phyloP scores from a whole-genome alignment of 1,140 invertebrate genomes.

The Solenopsis fugax region DNA sequence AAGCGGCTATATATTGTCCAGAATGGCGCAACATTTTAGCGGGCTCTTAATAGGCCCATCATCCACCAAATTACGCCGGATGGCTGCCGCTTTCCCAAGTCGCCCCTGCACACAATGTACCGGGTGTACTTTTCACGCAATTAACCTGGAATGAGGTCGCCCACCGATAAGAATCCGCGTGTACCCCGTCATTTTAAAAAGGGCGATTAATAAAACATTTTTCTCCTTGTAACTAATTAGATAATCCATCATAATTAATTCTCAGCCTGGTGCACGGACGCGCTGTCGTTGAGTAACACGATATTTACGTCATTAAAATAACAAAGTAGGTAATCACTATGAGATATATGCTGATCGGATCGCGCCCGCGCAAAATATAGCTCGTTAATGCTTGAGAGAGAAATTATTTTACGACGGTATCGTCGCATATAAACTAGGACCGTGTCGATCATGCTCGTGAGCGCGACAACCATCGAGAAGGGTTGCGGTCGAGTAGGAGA shows the following conservation, averaged over 20 bases:
- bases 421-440: not conserved
- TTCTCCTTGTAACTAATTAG: slow-evolving; percentile 50
- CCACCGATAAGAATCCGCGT: slow-evolving; percentile 51
- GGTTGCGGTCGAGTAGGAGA: slow-evolving; percentile 49
- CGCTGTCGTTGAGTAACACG: slow-evolving; percentile 6
- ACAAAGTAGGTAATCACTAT: slow-evolving; percentile 34
- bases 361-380: slow-evolving; percentile 1
- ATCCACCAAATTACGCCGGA: slow-evolving; percentile 67
- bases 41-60: slow-evolving; percentile 64
- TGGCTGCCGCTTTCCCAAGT: slow-evolving; percentile 13
- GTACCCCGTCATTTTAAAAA: slow-evolving; percentile 14
- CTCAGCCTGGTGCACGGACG: not conserved
- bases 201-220: slow-evolving; percentile 41
- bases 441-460: slow-evolving; percentile 43
- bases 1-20: slow-evolving; percentile 17
- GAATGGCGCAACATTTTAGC: slow-evolving; percentile 60
- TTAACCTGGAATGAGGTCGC: slow-evolving; percentile 55
- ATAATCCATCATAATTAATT: slow-evolving; percentile 53
- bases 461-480: slow-evolving; percentile 56
- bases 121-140: slow-evolving; percentile 71
- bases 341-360: slow-evolving; percentile 21
- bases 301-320: slow-evolving; percentile 18
- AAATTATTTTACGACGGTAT: slow-evolving; percentile 27
- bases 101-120: slow-evolving; percentile 1
- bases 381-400: not conserved